Evolutionary conservation across 2,797 vertebrate genomes (phyloP), one percentile per base, ranked within the genome.

Genomic region (Australoheros facetus): DNA sequence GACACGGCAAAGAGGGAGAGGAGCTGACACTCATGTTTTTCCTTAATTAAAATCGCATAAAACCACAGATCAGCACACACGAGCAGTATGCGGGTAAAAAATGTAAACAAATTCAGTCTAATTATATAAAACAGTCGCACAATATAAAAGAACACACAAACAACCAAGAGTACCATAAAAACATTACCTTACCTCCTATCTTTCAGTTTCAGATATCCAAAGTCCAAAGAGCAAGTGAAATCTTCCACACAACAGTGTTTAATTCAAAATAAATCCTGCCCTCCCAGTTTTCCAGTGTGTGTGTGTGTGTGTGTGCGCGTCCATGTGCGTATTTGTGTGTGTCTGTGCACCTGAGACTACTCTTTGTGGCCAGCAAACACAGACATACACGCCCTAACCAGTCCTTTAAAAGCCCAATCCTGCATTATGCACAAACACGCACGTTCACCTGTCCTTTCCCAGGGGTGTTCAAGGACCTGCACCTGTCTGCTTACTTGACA

Each of bases 401-500:
- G 37, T 62, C 73, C 74, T 80, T 83, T 66, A 88, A 82, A 84
- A 84, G 82, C 73, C 66, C 56, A 78, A 78, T 71, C 60, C 81
- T 74, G 73, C 45, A 73, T 77, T 82, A 79, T 56, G 23, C 66
- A 34, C 79, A 71, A 28, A 81, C 75, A 82, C 73, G 64, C 75
- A 77, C 77, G 83, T 70, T 84, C 87, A 91, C 30, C 56, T 69
- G 16, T 75, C 75, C 64, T 77, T 87, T 84, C 82, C 87, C 92
- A 92, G 91, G 89, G 84, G 89, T 84, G 81, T 82, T 88, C 17
- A n/a, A 75, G 64, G 80, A 84, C 83, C 78, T 93, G 85, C 93
- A 91, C 93, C 90, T 92, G 87, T 84, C 85, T 83, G 81, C 73
- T 80, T 86, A 93, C 93, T 88, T 92, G 94, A 79, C 90, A 94